Conservation (phyloP, 2,797 vertebrate species). For the Pipistrellus kuhlii region DNA sequence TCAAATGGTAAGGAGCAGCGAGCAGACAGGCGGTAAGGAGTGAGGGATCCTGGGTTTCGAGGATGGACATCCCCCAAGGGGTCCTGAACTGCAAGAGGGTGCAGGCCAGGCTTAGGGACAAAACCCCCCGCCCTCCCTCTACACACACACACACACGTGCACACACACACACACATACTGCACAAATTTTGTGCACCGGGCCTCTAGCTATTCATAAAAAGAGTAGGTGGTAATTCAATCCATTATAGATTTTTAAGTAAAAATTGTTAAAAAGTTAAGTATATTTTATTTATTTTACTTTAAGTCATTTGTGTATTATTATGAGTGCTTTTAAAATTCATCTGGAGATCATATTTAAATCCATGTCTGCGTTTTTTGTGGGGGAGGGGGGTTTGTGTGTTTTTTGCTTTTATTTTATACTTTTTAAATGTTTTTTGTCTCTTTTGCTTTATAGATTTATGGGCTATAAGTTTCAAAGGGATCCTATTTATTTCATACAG, state of each 20-base stretch:
- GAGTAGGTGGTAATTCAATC: background rate
- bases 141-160: no score
- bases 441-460: background rate
- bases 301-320: background rate
- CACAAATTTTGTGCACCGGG: no score
- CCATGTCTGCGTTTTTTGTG: background rate
- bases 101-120: no score
- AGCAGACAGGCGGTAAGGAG: no score
- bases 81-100: no score
- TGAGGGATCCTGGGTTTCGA: no score
- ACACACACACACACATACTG: no score
- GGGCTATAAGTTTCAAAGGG: background rate
- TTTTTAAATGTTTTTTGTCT: background rate
- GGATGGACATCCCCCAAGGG: no score
- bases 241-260: background rate
- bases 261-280: background rate
- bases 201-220: background rate
- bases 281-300: constrained; percentile 1
- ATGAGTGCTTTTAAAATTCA: constrained; percentile 24
- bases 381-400: no score
- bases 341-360: constrained; percentile 14
- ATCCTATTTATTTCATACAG: constrained; percentile 13
- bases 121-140: no score
- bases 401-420: background rate
- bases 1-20: no score